Base-by-base conservation (phyloP, 1,140 invertebrate genomes). In the Daktulosphaira vitifoliae region DNA sequence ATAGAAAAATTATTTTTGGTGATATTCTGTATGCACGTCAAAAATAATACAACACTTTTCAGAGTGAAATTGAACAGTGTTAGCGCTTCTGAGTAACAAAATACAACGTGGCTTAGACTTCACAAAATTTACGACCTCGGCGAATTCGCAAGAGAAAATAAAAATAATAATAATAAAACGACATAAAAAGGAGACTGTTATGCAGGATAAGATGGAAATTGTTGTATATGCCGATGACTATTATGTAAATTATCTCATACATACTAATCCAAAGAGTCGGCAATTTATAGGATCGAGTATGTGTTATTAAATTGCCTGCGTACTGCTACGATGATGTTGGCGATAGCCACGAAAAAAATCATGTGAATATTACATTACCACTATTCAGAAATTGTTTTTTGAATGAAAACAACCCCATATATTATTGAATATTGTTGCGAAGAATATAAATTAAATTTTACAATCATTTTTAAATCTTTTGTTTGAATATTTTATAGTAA, bases 181-280 rank as follows among this genome's bases (percentile, higher is more conserved):
- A 33, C 29, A 11, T 33, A 33, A 11, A 44, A 25, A 3, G 53
- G 20, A 44, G 25, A 44, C 18, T 44, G 42, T 26, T 46, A 59
- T 25, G n/a, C 38, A 20, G 23, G 49, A 51, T 51, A 51, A 51
- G 49, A 51, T 44, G 54, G 39, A 59, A 46, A 59, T 59, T 44
- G 23, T 23, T 49, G 18, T 54, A 18, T 54, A 20, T 23, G 33
- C 39, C 38, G 23, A 59, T 23, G 39, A 59, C 54, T 44, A 59
- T 59, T 59, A 59, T 59, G 54, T 59, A 59, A 59, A 59, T 59
- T 59, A 59, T 38, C 54, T 59, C 54, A 59, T 59, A 59, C 54
- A 59, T 59, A 59, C 54, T 59, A 59, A 59, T 59, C 54, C 39
- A 59, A 23, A 59, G 37, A 23, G 54, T 46, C 23, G 54, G 42